Evolutionary conservation across 2,113 vertebrate genomes (phyloP), one percentile per base, ranked within the genome.

Genomic region (Cinclus cinclus): DNA sequence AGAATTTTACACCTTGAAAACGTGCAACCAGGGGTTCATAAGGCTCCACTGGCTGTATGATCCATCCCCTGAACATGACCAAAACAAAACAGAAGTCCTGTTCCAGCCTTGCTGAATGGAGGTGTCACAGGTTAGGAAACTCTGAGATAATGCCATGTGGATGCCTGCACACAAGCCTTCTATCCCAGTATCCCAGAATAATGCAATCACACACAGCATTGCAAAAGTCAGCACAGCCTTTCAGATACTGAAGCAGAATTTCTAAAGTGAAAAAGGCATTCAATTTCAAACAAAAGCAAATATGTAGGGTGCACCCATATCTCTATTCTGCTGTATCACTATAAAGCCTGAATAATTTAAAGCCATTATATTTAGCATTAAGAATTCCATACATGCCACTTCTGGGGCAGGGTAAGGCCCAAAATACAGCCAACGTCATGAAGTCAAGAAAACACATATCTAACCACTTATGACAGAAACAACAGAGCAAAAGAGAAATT

Each of bases 1-100:
- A 65, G 31, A 70, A 53, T 6, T 7, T 58, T 19, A 53, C 18
- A 27, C 37, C 37, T 11, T 49, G 22, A 81, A 87, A 69, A 55
- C 0, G 0, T 15, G 18, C 27, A 94, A 27, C 25, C 22, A 13
- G 23, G 16, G 3, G 7, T 50, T 37, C 50, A 21, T 6, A 64
- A 60, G 15, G 21, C 28, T 53, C 30, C 19, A 24, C 14, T 37
- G 46, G 14, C 37, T 74, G 9, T 7, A 11, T 8, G 20, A 35
- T 82, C 19, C 58, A 70, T 21, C 2, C n/a, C 9, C 8, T 58
- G 37, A 85, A 44, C 12, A 8, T 3, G 18, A 33, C 10, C 60
- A 67, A 81, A 84, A 60, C 44, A 82, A 78, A 60, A 37, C 0
- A 76, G 8, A 87, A 74, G 37, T 35, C 30, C 18, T 35, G 13